Base-by-base conservation (phyloP, 2,888 invertebrate species). In the Pardosa pseudoannulata region DNA sequence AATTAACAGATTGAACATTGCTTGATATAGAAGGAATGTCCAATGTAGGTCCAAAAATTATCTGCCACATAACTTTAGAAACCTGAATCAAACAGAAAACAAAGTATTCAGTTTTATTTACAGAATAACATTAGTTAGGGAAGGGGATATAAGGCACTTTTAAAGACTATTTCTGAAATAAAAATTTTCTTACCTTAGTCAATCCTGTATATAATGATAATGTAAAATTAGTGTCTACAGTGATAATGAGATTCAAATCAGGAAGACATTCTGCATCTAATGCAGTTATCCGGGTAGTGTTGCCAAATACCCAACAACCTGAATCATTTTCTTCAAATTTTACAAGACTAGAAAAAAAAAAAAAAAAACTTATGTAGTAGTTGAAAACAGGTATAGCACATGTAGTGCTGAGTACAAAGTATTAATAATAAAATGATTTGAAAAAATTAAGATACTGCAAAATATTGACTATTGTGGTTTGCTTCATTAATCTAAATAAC, bases 181-280 rank as follows among this genome's bases (percentile, higher is more conserved):
- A 6, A 23, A 56, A 56, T 56, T 3, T 19, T 16, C 23, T 56
- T 70, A 98, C 95, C 89, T 95, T 93, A 79, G 93, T 94, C 16
- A 94, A 93, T 5, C 98, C 98, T 0, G 96, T 96, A 91, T 97
- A 97, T 78, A 98, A 92, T 46, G 95, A 94, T 31, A 98, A 93
- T 89, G 94, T 95, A 19, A 96, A 96, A 86, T 94, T 93, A 46
- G 95, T 94, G 92, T 97, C 97, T 65, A 98, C 93, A 64, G 96
- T 93, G 0, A 96, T 95, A 78, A 97, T 94, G 95, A 97, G 95
- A 90, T 95, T 95, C 90, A 96, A 93, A 90, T 93, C 95, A 36
- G 95, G 94, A 89, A 97, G 92, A 56, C 94, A 94, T 19, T 95
- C 94, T 0, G 97, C 97, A 93, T 98, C 97, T 90, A 95, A 96